Percentiles rank a stretch among this genome's conserved stretches.
These are phyloP conservation scores for Automeris io DNA, from an alignment of 2,888 invertebrate species.

Conservation along the genomic window DNA sequence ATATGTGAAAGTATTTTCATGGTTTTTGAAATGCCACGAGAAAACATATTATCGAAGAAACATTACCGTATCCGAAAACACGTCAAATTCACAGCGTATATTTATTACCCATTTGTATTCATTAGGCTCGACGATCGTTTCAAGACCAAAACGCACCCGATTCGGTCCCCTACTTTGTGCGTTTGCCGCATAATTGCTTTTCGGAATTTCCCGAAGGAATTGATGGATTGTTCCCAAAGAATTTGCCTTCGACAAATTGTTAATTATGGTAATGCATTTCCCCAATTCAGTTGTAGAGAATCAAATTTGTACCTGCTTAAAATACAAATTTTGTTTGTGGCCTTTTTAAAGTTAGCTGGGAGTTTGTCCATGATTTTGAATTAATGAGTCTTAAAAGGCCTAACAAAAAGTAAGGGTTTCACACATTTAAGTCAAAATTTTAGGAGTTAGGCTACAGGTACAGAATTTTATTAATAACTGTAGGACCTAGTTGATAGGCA, in stretches of 20 bases:
- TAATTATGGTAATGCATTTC: slow-evolving; percentile 56
- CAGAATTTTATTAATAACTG: too few species aligned
- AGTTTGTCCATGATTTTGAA: slow-evolving; percentile 1
- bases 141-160: neutral
- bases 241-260: slow-evolving; percentile 54
- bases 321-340: slow-evolving; percentile 31
- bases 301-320: slow-evolving; percentile 30
- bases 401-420: too few species aligned
- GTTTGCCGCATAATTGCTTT: slow-evolving; percentile 49
- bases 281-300: slow-evolving; percentile 29
- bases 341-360: slow-evolving; percentile 30
- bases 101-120: neutral
- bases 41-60: too few species aligned
- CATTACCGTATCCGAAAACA: too few species aligned
- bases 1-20: too few species aligned
- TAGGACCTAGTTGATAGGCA: too few species aligned
- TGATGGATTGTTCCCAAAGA: slow-evolving; percentile 59
- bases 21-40: too few species aligned
- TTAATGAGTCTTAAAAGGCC: too few species aligned
- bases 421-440: too few species aligned
- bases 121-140: neutral
- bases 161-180: slow-evolving; percentile 19
- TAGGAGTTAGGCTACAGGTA: too few species aligned
- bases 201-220: slow-evolving; percentile 35
- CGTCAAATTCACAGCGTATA: too few species aligned